Percentiles rank a stretch among this genome's conserved stretches.
phyloP scores from a whole-genome alignment of 2,888 invertebrate species.

The Microplitis manilae region DNA sequence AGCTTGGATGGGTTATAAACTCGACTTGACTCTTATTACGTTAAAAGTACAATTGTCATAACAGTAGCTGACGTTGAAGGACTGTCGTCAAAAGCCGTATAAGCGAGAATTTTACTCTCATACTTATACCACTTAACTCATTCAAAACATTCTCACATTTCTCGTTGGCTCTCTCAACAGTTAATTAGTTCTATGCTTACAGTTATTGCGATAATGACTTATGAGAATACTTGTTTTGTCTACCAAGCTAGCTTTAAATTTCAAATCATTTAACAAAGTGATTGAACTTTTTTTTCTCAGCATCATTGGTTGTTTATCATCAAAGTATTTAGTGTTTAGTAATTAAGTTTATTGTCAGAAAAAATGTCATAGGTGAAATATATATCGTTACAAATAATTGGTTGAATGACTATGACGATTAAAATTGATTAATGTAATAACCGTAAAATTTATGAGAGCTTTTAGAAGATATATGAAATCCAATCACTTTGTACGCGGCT shows the following conservation, averaged over 20 bases:
- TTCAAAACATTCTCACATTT: slow-evolving; percentile 6
- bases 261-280: not conserved
- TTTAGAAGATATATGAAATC: not conserved
- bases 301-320: not conserved
- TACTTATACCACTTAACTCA: not conserved
- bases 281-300: not conserved
- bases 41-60: not conserved
- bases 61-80: not conserved
- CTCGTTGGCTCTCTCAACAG: slow-evolving; percentile 57
- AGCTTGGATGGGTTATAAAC: not conserved
- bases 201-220: not conserved
- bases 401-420: not conserved
- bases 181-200: slow-evolving; percentile 53
- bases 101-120: slow-evolving; percentile 8
- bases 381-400: not conserved
- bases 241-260: not conserved
- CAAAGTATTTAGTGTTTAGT: too few species aligned
- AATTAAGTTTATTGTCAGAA: too few species aligned
- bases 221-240: slow-evolving; percentile 3
- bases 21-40: not conserved
- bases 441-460: not conserved
- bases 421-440: not conserved
- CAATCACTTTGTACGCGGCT: not conserved
- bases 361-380: not conserved
- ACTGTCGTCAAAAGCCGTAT: not conserved